Conservation (phyloP, 2,113 vertebrate species). For the Typhlomys cinereus region DNA sequence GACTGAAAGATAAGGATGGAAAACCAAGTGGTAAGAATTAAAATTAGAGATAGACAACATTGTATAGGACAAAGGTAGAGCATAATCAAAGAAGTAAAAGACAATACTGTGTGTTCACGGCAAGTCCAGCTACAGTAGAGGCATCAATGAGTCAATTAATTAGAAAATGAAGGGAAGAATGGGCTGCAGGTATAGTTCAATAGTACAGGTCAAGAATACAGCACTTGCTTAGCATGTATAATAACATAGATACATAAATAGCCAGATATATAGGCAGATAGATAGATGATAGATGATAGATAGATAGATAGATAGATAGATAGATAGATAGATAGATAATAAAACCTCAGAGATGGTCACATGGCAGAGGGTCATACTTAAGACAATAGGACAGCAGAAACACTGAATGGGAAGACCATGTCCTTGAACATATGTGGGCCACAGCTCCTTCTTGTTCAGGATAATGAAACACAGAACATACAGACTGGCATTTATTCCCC, state of each 20-base stretch:
- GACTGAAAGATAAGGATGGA: not conserved
- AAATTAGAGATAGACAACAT: not conserved
- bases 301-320: no score
- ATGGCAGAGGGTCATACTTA: not conserved
- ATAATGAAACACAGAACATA: not conserved
- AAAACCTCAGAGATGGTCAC: not conserved
- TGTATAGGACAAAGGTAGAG: not conserved
- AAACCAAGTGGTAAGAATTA: not conserved
- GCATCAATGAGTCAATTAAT: not conserved
- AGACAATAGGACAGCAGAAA: not conserved
- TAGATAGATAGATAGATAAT: not conserved
- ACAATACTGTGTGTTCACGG: not conserved
- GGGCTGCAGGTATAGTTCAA: not conserved
- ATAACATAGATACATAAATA: not conserved
- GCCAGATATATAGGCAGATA: fast-evolving
- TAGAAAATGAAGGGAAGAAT: not conserved
- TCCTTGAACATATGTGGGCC: not conserved
- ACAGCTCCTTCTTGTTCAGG: not conserved
- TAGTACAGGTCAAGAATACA: not conserved
- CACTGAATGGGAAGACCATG: not conserved
- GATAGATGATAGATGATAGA: not conserved
- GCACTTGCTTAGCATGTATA: not conserved
- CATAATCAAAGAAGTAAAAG: not conserved
- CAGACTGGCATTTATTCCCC: not conserved
- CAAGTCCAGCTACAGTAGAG: not conserved